These are phyloP conservation scores for Gyrodactylus bullatarudis DNA, from an alignment of 1,140 invertebrate genomes.

Conservation along the genomic window DNA sequence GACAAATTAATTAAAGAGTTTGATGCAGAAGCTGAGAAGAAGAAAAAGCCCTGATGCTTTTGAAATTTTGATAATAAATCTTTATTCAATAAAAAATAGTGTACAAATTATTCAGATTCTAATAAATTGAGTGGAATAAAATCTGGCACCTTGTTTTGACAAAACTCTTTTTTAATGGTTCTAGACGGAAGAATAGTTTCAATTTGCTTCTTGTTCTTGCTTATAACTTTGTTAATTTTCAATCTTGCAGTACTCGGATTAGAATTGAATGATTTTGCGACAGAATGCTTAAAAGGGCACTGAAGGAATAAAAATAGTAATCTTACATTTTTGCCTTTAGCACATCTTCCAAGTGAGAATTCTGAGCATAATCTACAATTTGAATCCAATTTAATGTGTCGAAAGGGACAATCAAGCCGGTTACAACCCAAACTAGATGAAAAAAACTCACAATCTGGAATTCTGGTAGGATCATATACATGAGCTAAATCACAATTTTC, in stretches of 20 bases:
- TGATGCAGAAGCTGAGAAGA: neutral
- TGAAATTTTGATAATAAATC: neutral
- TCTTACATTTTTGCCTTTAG: neutral
- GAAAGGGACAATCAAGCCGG: neutral
- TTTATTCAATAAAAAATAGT: too few species aligned
- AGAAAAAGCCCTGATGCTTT: neutral
- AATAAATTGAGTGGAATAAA: too few species aligned
- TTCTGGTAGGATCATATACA: neutral
- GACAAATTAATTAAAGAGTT: slow-evolving; percentile 5
- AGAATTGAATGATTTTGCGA: too few species aligned
- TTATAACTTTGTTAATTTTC: too few species aligned
- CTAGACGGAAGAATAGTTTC: too few species aligned
- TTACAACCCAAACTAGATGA: neutral
- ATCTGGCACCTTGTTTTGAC: too few species aligned
- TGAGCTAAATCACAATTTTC: neutral
- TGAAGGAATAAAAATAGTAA: too few species aligned
- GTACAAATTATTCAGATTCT: too few species aligned
- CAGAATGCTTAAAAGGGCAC: too few species aligned
- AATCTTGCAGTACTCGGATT: too few species aligned
- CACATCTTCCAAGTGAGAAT: neutral
- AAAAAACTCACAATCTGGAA: neutral
- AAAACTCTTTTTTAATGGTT: too few species aligned
- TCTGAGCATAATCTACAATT: neutral
- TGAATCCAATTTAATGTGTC: neutral
- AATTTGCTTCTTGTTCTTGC: too few species aligned